Evolutionary conservation across 92 coral and sea anemone species (phyloP).

Genomic region (Palythoa heliodiscus): DNA sequence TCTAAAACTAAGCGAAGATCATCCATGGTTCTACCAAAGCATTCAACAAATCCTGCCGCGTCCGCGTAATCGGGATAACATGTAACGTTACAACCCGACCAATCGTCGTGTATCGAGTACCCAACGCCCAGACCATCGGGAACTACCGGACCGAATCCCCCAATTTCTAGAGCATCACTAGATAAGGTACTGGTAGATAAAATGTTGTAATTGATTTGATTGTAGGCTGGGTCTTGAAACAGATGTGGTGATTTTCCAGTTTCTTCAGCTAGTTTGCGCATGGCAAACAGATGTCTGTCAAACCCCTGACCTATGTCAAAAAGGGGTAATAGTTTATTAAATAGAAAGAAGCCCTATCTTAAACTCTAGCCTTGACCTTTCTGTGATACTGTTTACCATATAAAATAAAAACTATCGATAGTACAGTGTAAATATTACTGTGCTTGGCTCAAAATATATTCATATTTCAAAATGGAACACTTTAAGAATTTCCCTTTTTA

Average conservation of each 20-base stretch:
- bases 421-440: too few relatives aligned
- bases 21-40: conserved; percentile 79
- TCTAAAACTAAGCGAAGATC: conserved; percentile 86
- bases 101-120: conserved; percentile 76
- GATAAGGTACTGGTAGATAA: conserved; percentile 95
- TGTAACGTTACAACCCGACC: conserved; percentile 83
- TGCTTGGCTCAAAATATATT: too few relatives aligned
- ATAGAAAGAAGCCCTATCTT: too few relatives aligned
- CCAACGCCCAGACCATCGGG: conserved; percentile 97
- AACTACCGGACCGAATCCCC: conserved; percentile 96
- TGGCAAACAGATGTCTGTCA: conserved; percentile 96
- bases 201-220: conserved; percentile 78
- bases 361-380: too few relatives aligned
- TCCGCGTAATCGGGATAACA: conserved; percentile 78
- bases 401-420: too few relatives aligned
- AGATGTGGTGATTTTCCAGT: conserved; percentile 80
- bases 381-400: too few relatives aligned
- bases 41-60: conserved; percentile 81
- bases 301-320: conserved; percentile 87
- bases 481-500: background rate
- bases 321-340: too few relatives aligned
- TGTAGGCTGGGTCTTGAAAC: conserved; percentile 84
- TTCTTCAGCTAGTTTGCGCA: conserved; percentile 78
- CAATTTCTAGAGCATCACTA: conserved; percentile 86
- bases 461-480: background rate